Evolutionary conservation across 1,140 invertebrate genomes (phyloP).

Genomic region (Danaus melanippus): DNA sequence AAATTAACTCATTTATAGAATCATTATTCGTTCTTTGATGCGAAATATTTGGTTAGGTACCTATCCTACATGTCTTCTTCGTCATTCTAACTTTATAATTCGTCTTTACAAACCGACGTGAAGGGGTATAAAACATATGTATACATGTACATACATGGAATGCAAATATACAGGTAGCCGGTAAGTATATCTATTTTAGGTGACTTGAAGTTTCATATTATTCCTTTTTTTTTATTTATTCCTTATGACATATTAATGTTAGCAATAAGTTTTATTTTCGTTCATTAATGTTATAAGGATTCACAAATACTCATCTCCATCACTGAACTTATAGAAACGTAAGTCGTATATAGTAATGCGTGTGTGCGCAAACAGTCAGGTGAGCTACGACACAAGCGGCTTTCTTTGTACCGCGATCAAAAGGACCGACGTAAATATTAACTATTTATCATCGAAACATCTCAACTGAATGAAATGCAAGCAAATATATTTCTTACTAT

Average conservation of each 20-base stretch:
- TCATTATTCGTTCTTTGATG: no score
- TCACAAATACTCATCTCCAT: conserved; percentile 17
- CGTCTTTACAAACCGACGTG: no score
- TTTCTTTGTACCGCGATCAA: conserved; percentile 46
- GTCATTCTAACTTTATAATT: no score
- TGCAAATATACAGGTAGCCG: no score
- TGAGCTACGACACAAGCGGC: conserved; percentile 47
- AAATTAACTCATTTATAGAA: no score
- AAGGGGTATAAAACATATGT: no score
- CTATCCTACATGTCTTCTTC: no score
- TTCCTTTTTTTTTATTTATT: conserved; percentile 2
- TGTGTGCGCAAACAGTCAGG: conserved; percentile 44
- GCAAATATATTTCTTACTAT: conserved; percentile 3
- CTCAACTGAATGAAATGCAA: conserved; percentile 2
- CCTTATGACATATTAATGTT: no score
- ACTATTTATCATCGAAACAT: conserved; percentile 12
- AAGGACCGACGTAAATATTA: conserved; percentile 43
- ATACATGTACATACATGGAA: no score
- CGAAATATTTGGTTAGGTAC: no score
- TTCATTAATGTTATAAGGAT: conserved; percentile 9
- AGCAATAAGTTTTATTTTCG: conserved; percentile 1
- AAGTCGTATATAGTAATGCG: conserved; percentile 17
- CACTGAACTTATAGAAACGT: conserved; percentile 15
- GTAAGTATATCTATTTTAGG: no score
- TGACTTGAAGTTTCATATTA: no score